Evolutionary conservation across 2,113 vertebrate species (phyloP).

Genomic region (Lepisosteus osseus): DNA sequence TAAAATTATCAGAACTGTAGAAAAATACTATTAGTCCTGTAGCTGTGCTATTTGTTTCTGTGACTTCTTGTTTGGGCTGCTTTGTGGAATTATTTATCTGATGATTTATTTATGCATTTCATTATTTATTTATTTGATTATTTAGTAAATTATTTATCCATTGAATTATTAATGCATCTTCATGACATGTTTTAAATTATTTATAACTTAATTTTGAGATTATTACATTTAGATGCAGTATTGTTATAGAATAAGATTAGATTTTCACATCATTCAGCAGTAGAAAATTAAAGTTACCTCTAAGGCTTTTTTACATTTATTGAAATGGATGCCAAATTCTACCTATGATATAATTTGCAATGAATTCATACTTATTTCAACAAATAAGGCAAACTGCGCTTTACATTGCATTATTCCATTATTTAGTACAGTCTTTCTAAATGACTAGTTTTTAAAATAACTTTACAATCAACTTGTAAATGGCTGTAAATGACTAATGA

Average conservation of each 20-base stretch:
- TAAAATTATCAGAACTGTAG: conserved; percentile 70
- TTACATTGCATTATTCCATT: background rate
- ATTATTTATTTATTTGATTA: conserved; percentile 99
- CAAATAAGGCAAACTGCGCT: background rate
- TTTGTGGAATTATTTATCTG: conserved; percentile 90
- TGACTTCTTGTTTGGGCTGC: conserved; percentile 79
- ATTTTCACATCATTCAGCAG: conserved; percentile 75
- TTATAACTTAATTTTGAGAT: conserved; percentile 99
- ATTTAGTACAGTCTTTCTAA: too few relatives aligned
- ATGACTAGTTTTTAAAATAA: too few relatives aligned
- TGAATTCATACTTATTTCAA: conserved; percentile 32
- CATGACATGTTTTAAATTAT: conserved; percentile 97
- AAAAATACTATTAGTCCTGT: conserved; percentile 67
- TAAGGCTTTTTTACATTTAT: conserved; percentile 53
- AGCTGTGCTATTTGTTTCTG: conserved; percentile 72
- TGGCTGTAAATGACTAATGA: too few relatives aligned
- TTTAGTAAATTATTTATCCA: conserved; percentile 99
- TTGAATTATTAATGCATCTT: conserved; percentile 99
- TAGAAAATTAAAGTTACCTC: conserved; percentile 86
- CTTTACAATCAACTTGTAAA: too few relatives aligned
- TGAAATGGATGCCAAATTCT: conserved; percentile 52
- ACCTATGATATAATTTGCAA: conserved; percentile 47
- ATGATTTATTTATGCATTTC: conserved; percentile 95
- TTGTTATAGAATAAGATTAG: conserved; percentile 88
- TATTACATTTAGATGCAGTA: conserved; percentile 95